Base-by-base conservation (phyloP, 1,140 invertebrate genomes). In the Andricus grossulariae region DNA sequence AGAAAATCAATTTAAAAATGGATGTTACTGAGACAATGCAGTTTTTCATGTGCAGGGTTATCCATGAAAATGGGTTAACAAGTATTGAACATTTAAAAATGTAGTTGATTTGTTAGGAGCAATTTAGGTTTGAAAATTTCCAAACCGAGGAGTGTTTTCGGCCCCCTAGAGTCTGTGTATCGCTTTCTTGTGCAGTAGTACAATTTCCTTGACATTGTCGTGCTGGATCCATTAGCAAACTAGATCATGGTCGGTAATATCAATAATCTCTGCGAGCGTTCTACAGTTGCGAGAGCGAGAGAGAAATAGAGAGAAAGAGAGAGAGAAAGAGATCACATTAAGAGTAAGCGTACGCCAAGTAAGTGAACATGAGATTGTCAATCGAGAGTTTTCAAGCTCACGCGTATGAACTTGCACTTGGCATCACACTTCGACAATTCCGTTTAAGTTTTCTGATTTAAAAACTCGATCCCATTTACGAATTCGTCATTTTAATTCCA, bases 291-390 rank as follows among this genome's bases (percentile, higher is more conserved):
- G 71, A 45, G 49, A 45, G 45, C 16, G 71, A 39, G 71, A 15
- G 32, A 39, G 72, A 54, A 50, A 25, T 18, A 52, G 72, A 54
- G 49, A 73, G 50, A 25, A 49, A 73, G 71, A 73, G 50, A 52
- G 5, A 21, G 50, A 73, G 18, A 32, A 16, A 76, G 71, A 77
- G 72, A 77, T 73, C 52, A 55, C 54, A 77, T 73, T 77, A 73
- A 73, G 72, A 19, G 52, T 70, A 73, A 77, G 25, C 57, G 70
- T 71, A n/a, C 50, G 45, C 8, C 66, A 76, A 45, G 57, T 66
- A 66, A 25, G 39, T 25, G 39, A 66, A 66, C 39, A 66, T 32
- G 39, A 16, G 15, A 66, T 66, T 66, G 60, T 66, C 60, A 66
- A 66, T 66, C 39, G 60, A 66, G 16, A 66, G 60, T 66, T 66